Percentiles rank a stretch among this genome's conserved stretches.
Evolutionary conservation across 2,888 invertebrate species (phyloP).

Genomic region (Coelinius sp.): DNA sequence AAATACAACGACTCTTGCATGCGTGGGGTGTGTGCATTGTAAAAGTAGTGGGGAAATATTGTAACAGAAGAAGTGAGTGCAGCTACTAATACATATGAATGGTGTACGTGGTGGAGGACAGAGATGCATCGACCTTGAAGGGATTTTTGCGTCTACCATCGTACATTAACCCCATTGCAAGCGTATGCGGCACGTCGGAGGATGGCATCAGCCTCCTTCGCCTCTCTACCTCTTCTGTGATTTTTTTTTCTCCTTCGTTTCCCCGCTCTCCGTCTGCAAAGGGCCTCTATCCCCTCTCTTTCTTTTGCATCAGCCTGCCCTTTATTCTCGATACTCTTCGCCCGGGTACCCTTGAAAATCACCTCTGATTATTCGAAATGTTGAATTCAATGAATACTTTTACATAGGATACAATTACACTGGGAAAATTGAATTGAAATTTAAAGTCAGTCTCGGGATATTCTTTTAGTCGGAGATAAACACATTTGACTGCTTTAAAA

Average conservation of each 20-base stretch:
- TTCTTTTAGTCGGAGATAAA: not conserved
- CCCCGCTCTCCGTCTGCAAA: conserved; percentile 12
- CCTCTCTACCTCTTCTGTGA: conserved; percentile 16
- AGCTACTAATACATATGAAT: conserved; percentile 45
- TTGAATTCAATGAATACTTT: not conserved
- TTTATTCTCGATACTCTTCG: conserved; percentile 6
- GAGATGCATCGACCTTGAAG: conserved; percentile 70
- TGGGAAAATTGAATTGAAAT: too few relatives aligned
- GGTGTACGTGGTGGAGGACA: conserved; percentile 49
- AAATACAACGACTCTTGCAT: conserved; percentile 34
- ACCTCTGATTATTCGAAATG: not conserved
- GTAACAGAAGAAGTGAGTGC: conserved; percentile 33
- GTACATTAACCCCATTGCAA: conserved; percentile 67
- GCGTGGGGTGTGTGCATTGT: not conserved
- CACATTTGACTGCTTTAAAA: not conserved
- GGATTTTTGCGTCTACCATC: conserved; percentile 70
- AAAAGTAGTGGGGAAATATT: conserved; percentile 42
- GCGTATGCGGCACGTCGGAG: conserved; percentile 32
- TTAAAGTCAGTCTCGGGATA: not conserved
- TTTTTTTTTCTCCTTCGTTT: conserved; percentile 40
- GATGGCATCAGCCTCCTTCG: conserved; percentile 20
- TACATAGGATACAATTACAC: not conserved
- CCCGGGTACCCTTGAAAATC: conserved; percentile 3
- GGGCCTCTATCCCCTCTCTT: not conserved
- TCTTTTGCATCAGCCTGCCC: not conserved